Base-by-base conservation (phyloP, 2,113 vertebrate species). In the Rhineura floridana region DNA sequence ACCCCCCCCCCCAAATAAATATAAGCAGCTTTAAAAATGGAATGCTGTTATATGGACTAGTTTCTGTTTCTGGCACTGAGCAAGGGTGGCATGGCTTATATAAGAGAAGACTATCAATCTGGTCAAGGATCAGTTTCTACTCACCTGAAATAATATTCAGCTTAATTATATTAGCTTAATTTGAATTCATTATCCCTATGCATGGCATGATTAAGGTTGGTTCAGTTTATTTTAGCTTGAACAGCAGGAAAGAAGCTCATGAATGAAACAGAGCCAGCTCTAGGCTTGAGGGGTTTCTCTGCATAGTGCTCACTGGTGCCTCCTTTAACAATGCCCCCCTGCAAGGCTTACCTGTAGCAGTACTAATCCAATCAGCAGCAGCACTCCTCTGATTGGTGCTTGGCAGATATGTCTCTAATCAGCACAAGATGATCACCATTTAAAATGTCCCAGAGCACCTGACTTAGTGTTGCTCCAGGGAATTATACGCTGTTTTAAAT, bases 161-260 rank as follows among this genome's bases (percentile, higher is more conserved):
- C 10, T 86, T 48, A 78, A 86, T 86, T 78, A 78, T 30, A 30
- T 75, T 77, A 76, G 33, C 78, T 81, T 78, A 65, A 65, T 77
- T 84, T 59, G 9, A 86, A 39, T 50, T 33, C 67, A 39, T 69
- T 36, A 50, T 28, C 33, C 23, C 23, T 65, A 36, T 79, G 46
- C 12, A 36, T 80, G 39, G 17, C 36, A 80, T 59, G 17, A 80
- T 65, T 86, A 42, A 85, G 55, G 6, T 28, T 30, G 48, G 25
- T 75, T 25, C 12, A 55, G 8, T 75, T 25, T 21, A 28, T 62
- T 85, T 4, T 50, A 85, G 25, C 11, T 59, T 85, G 79, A 81
- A 39, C 19, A 78, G 46, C 30, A 50, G 46, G 25, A 44, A 30
- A 78, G 11, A 81, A 28, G 21, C 19, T 62, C 36, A 81, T 42